phyloP scores from a whole-genome alignment of 2,888 invertebrate species.

The Rhorus exstirpatorius region DNA sequence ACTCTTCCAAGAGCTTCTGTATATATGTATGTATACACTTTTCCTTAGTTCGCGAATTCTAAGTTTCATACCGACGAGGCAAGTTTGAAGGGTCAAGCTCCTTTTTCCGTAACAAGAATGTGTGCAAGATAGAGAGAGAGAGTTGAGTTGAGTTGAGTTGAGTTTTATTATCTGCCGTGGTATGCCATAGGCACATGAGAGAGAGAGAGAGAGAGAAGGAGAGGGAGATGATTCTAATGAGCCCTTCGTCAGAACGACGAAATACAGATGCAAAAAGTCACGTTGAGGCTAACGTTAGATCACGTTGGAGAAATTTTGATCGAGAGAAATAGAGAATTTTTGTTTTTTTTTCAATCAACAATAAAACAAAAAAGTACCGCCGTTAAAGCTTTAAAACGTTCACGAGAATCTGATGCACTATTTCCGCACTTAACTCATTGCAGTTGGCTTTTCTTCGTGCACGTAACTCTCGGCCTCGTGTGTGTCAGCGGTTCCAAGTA shows the following conservation, averaged over 20 bases:
- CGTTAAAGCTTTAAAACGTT: constrained; percentile 48
- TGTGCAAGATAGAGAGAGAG: not conserved
- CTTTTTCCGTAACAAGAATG: not conserved
- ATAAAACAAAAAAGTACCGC: constrained; percentile 3
- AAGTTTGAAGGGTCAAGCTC: constrained; percentile 39
- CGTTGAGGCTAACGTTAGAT: constrained; percentile 27
- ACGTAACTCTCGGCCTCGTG: constrained; percentile 37
- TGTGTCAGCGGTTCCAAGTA: constrained; percentile 33
- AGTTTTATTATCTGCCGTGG: too few relatives aligned
- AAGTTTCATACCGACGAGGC: constrained; percentile 40
- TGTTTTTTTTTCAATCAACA: too few relatives aligned
- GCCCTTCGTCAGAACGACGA: constrained; percentile 2
- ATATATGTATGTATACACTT: constrained; percentile 10
- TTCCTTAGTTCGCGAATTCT: constrained; percentile 4
- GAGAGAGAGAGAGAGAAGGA: not conserved
- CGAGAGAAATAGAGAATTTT: constrained; percentile 28
- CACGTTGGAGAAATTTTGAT: constrained; percentile 43
- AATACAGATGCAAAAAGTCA: constrained; percentile 33
- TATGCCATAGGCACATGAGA: too few relatives aligned
- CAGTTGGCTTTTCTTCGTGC: constrained; percentile 25
- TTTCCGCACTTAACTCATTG: constrained; percentile 33
- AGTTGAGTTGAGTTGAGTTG: too few relatives aligned
- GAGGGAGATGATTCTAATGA: constrained; percentile 6
- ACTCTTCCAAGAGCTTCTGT: constrained; percentile 21
- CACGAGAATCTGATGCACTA: constrained; percentile 41